Conservation (phyloP, 2,888 invertebrate genomes). For the Petrolisthes cinctipes region DNA sequence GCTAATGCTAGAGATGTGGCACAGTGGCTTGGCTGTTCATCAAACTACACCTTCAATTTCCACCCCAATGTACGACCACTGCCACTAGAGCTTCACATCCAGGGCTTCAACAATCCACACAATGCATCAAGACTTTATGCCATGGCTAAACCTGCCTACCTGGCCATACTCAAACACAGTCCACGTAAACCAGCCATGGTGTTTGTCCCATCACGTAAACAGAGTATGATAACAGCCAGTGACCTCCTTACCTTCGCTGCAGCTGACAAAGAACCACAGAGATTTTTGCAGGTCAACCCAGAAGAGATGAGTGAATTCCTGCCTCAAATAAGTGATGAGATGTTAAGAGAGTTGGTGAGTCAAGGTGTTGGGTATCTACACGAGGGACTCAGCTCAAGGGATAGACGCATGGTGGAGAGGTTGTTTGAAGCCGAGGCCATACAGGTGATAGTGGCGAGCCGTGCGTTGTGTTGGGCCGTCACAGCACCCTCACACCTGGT, state of each 20-base stretch:
- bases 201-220: constrained; percentile 91
- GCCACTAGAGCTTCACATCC: constrained; percentile 94
- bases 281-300: constrained; percentile 90
- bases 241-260: constrained; percentile 94
- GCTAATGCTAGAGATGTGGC: constrained; percentile 95
- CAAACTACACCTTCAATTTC: constrained; percentile 96
- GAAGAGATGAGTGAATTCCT: constrained; percentile 90
- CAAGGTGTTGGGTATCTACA: constrained; percentile 98
- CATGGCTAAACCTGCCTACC: constrained; percentile 98
- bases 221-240: constrained; percentile 93
- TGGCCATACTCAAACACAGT: constrained; percentile 87
- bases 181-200: constrained; percentile 87
- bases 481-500: constrained; percentile 93
- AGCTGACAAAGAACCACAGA: constrained; percentile 85
- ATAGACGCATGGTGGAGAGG: constrained; percentile 91
- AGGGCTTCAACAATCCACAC: constrained; percentile 97
- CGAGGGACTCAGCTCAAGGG: constrained; percentile 88
- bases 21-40: constrained; percentile 95
- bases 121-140: constrained; percentile 95
- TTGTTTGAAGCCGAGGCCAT: constrained; percentile 93
- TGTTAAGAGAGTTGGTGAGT: constrained; percentile 88
- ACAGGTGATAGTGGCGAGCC: constrained; percentile 87
- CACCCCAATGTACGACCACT: constrained; percentile 97
- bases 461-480: constrained; percentile 93
- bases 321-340: constrained; percentile 80